These are phyloP conservation scores for Masnerella sp. DNA, from an alignment of 2,888 invertebrate genomes.

Conservation along the genomic window DNA sequence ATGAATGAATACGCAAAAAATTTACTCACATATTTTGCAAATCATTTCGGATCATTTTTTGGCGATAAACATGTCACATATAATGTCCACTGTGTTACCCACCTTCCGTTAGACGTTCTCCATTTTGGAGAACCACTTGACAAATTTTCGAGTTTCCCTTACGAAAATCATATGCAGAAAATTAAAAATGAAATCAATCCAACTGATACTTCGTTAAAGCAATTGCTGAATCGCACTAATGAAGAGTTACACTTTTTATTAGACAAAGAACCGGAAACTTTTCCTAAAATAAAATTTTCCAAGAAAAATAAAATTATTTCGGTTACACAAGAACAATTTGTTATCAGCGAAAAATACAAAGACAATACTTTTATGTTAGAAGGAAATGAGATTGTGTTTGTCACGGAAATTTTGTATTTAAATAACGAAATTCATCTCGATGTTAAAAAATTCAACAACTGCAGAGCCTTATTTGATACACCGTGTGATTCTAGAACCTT, in stretches of 20 bases:
- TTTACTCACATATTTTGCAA: background rate
- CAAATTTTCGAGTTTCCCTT: background rate
- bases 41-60: background rate
- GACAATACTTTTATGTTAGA: slow-evolving; percentile 7
- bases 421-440: background rate
- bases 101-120: background rate
- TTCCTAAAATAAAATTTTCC: background rate
- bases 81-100: slow-evolving; percentile 12
- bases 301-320: background rate
- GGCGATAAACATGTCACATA: slow-evolving; percentile 12
- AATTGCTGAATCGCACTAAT: slow-evolving; percentile 3
- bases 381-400: background rate
- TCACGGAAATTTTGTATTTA: background rate
- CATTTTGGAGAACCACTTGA: slow-evolving; percentile 9
- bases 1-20: slow-evolving; percentile 3
- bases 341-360: slow-evolving; percentile 1
- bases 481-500: background rate
- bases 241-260: background rate
- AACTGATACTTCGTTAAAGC: slow-evolving; percentile 1
- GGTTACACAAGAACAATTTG: background rate
- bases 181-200: background rate
- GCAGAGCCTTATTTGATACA: background rate
- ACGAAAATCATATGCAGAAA: background rate
- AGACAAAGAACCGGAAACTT: background rate
- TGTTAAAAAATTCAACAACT: background rate